Base-by-base conservation (phyloP, 2,888 invertebrate species). In the Lasioglossum oenotherae region DNA sequence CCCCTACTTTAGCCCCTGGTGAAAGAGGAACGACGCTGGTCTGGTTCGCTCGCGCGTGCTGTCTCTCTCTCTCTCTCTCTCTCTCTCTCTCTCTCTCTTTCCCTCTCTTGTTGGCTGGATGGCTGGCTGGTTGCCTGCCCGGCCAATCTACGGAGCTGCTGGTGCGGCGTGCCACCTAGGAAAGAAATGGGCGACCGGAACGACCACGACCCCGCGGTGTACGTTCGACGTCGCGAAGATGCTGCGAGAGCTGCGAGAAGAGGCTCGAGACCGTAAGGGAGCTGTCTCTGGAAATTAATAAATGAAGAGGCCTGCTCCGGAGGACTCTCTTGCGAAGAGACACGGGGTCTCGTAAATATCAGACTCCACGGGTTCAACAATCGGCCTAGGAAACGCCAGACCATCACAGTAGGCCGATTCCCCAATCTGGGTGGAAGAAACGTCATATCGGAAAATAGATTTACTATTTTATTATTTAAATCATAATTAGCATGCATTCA, bases 251-350 rank as follows among this genome's bases (percentile, higher is more conserved):
- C 53, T 31, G 53, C 46, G 72, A 67, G 49, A 79, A 53, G 78
- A 78, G 74, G 23, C 78, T 60, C 79, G 72, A 78, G 88, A 84
- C 76, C n/a, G n/a, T 35, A n/a, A 64, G 74, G 73, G 41, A 73
- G 78, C 69, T 57, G 80, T 60, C 76, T 53, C 72, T 82, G 78
- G 74, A 57, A 85, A 91, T 90, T 88, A 88, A 90, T 88, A 89
- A 91, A 82, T 73, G 74, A 57, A 74, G 69, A 53, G 41, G 27
- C 44, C 27, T 44, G 71, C 41, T n/a, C 4, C 5, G 23, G 31
- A 71, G 53, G 49, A 74, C 64, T n/a, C 73, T 57, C 53, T 69
- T n/a, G 19, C 46, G 27, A 6, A 14, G 71, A 23, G 53, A 53
- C 46, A 46, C 71, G 41, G 73, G 35, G 53, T 10, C 78, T n/a